A percentile compares a stretch with the other conserved stretches of the same genome.
These are phyloP conservation scores for Muscidifurax raptorellus DNA, from an alignment of 1,140 invertebrate species.

Conservation along the genomic window DNA sequence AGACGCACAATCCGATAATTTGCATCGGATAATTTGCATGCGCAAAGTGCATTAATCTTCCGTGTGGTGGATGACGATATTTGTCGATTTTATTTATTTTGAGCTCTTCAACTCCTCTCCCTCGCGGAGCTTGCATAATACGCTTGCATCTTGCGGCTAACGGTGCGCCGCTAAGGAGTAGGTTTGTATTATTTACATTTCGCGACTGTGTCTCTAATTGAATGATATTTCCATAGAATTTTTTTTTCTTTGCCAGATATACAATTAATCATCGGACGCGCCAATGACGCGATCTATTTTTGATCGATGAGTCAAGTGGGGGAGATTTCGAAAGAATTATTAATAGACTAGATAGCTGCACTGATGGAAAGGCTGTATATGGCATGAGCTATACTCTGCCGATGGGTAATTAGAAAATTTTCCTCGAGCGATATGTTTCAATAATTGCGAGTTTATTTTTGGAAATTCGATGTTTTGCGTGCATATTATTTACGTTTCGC, in stretches of 20 bases:
- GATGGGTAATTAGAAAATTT: background rate
- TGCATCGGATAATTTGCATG: slow-evolving; percentile 62
- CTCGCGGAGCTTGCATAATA: slow-evolving; percentile 54
- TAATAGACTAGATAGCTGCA: slow-evolving; percentile 8
- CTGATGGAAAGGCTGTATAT: background rate
- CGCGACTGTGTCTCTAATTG: background rate
- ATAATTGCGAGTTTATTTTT: background rate
- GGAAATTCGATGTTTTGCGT: background rate
- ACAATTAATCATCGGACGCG: background rate
- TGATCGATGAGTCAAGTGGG: slow-evolving; percentile 26
- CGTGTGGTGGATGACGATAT: slow-evolving; percentile 50
- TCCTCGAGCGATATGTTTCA: background rate
- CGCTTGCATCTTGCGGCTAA: background rate
- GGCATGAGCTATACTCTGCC: too few species aligned
- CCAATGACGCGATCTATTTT: slow-evolving; percentile 39
- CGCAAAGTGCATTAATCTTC: slow-evolving; percentile 60
- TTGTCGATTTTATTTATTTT: slow-evolving; percentile 60
- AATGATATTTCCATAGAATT: slow-evolving; percentile 8
- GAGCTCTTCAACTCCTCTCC: background rate
- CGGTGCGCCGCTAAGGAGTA: background rate
- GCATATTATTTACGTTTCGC: background rate
- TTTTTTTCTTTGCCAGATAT: background rate
- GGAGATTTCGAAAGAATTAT: slow-evolving; percentile 29
- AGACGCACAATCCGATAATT: slow-evolving; percentile 56
- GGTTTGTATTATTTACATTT: slow-evolving; percentile 15